These are phyloP conservation scores for Larimichthys crocea DNA, from an alignment of 2,113 vertebrate species.

Conservation along the genomic window DNA sequence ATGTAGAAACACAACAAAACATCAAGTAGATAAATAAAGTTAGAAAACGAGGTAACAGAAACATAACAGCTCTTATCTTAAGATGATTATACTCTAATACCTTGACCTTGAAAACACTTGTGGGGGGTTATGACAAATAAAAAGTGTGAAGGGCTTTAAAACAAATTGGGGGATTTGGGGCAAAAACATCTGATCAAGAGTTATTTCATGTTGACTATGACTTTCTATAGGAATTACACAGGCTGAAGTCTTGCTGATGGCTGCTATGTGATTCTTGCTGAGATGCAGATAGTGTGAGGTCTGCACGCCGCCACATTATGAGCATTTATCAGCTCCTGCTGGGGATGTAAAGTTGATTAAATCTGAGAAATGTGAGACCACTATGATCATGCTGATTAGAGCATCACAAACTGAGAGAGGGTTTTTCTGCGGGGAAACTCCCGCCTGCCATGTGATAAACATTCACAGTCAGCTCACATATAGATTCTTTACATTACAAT, in stretches of 20 bases:
- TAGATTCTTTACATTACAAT: not conserved
- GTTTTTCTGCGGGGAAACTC: slow-evolving; percentile 43
- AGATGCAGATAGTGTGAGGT: too few species aligned
- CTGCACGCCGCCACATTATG: too few species aligned
- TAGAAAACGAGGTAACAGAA: too few species aligned
- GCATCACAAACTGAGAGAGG: slow-evolving; percentile 36
- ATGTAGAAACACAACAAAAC: too few species aligned
- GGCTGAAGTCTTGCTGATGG: too few species aligned
- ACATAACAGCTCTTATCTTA: too few species aligned
- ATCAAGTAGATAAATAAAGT: too few species aligned
- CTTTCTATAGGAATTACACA: too few species aligned
- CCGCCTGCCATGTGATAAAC: slow-evolving; percentile 7
- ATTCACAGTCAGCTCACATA: not conserved
- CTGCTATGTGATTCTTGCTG: too few species aligned
- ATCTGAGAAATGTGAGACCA: slow-evolving; percentile 32
- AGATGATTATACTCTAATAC: too few species aligned
- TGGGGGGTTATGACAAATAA: not conserved
- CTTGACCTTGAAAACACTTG: too few species aligned
- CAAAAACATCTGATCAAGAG: not conserved
- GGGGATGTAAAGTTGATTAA: slow-evolving; percentile 30
- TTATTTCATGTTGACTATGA: too few species aligned
- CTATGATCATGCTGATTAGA: slow-evolving; percentile 24
- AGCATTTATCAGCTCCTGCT: slow-evolving; percentile 6
- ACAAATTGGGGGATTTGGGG: not conserved
- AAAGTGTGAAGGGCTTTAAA: not conserved